These are phyloP conservation scores for Meandrina meandrites DNA, from an alignment of 92 coral and sea anemone genomes.

Conservation along the genomic window DNA sequence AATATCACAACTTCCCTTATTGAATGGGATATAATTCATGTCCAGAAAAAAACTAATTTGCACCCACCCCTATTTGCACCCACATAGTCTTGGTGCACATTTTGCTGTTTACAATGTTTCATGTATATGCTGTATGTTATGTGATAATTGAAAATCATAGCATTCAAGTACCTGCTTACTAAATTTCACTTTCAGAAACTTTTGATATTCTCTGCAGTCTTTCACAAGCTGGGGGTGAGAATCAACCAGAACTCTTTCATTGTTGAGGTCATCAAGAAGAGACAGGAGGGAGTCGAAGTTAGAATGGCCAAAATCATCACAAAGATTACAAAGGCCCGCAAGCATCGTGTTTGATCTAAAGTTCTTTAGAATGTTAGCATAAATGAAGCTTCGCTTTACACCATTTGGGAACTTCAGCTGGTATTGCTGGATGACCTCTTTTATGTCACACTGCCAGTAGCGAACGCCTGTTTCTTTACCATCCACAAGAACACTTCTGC, in stretches of 20 bases:
- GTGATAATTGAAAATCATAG: background rate
- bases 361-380: conserved; percentile 47
- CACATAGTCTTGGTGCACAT: no score
- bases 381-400: conserved; percentile 47
- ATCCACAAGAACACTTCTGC: conserved; percentile 56
- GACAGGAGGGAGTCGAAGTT: conserved; percentile 29
- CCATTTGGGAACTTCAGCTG: conserved; percentile 50
- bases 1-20: background rate
- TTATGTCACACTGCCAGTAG: conserved; percentile 50
- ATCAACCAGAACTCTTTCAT: background rate
- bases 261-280: conserved; percentile 17
- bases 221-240: background rate
- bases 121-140: background rate
- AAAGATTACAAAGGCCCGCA: conserved; percentile 54
- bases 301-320: conserved; percentile 47
- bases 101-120: background rate
- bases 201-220: conserved; percentile 24
- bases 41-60: no score
- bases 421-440: conserved; percentile 51
- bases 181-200: conserved; percentile 41
- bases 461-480: conserved; percentile 50
- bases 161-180: conserved; percentile 31
- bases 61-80: no score
- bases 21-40: background rate
- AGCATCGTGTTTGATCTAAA: conserved; percentile 47